Evolutionary conservation across 92 coral and sea anemone genomes (phyloP).

Genomic region (Epizoanthus stellaris): DNA sequence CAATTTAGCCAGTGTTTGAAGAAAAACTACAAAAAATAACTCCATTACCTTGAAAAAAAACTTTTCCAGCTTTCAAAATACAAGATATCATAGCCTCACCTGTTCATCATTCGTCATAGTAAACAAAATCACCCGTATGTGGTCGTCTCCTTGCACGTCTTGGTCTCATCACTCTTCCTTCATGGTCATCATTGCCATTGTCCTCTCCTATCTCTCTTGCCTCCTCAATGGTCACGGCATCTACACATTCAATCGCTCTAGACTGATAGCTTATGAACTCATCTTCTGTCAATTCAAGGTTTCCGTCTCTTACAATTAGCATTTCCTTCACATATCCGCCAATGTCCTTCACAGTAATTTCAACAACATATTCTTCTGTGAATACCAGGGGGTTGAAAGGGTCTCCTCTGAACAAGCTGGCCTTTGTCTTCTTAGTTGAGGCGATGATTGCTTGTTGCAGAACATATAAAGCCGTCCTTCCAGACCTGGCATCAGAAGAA

Average conservation of each 20-base stretch:
- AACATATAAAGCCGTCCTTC: conserved; percentile 2
- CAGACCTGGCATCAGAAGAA: conserved; percentile 11
- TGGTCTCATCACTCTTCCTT: conserved; percentile 1
- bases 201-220: conserved; percentile 15
- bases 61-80: conserved; percentile 5
- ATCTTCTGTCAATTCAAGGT: conserved; percentile 10
- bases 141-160: conserved; percentile 9
- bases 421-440: conserved; percentile 35
- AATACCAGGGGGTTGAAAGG: conserved; percentile 9
- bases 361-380: conserved; percentile 10
- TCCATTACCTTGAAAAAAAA: conserved; percentile 4
- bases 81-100: conserved; percentile 6
- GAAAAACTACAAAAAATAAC: not conserved
- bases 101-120: conserved; percentile 9
- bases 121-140: conserved; percentile 11
- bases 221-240: not conserved
- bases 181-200: conserved; percentile 10
- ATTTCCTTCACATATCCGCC: not conserved
- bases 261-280: conserved; percentile 11
- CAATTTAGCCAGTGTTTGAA: not conserved
- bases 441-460: conserved; percentile 24
- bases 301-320: conserved; percentile 6
- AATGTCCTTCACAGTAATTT: conserved; percentile 7
- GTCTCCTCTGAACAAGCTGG: conserved; percentile 4
- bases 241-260: conserved; percentile 39